phyloP scores from a whole-genome alignment of 2,888 invertebrate genomes.

The Eupithecia insigniata region DNA sequence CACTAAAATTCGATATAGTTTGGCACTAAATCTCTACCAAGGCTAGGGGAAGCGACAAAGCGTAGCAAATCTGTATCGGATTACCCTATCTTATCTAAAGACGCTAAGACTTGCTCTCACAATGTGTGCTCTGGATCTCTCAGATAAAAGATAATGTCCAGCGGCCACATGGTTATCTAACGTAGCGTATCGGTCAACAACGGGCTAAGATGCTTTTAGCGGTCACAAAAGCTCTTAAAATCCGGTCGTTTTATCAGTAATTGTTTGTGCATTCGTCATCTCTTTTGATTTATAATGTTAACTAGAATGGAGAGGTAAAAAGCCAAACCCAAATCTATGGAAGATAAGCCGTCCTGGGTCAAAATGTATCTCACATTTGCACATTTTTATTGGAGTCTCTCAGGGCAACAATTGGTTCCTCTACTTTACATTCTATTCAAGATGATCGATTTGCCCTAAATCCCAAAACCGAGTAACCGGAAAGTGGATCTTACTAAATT shows the following conservation, averaged over 20 bases:
- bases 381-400: neutral
- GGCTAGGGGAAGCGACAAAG: conserved; percentile 40
- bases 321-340: neutral
- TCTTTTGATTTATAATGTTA: conserved; percentile 1
- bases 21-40: conserved; percentile 45
- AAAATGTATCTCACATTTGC: neutral
- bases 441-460: conserved; percentile 28
- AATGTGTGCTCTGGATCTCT: conserved; percentile 33
- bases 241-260: neutral
- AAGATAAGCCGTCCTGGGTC: neutral
- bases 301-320: neutral
- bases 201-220: conserved; percentile 13
- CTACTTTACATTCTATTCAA: conserved; percentile 7
- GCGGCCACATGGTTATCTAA: conserved; percentile 18
- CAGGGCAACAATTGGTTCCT: neutral
- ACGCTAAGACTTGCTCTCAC: conserved; percentile 44
- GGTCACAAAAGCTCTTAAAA: conserved; percentile 5
- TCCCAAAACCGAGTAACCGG: conserved; percentile 34
- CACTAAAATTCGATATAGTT: conserved; percentile 30
- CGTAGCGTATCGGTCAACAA: conserved; percentile 18
- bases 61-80: conserved; percentile 46
- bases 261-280: conserved; percentile 1
- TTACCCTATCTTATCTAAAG: conserved; percentile 43
- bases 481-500: conserved; percentile 42
- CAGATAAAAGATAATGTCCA: conserved; percentile 30